Percentiles rank a stretch among this genome's conserved stretches.
phyloP scores from a whole-genome alignment of 2,113 vertebrate genomes.

The Zootoca vivipara region DNA sequence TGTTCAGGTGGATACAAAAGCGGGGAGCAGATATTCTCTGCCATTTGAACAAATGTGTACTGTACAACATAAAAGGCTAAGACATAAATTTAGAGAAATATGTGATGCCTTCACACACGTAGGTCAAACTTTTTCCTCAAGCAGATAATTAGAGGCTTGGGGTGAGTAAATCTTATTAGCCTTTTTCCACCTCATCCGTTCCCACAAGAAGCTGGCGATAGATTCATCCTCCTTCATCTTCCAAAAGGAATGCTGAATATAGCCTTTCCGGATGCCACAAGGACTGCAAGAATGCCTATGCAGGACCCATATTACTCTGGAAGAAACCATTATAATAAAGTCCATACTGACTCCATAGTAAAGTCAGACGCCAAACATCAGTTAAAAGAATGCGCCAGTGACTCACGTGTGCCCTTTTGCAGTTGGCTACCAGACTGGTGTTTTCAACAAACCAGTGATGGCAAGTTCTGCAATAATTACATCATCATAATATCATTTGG shows the following conservation, averaged over 20 bases:
- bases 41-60: constrained; percentile 72
- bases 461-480: background rate
- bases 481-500: background rate
- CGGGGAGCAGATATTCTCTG: constrained; percentile 68
- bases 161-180: constrained; percentile 83
- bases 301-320: background rate
- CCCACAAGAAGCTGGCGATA: constrained; percentile 64
- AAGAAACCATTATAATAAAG: background rate
- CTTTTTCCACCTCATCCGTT: constrained; percentile 72
- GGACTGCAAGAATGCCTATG: background rate
- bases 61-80: constrained; percentile 72
- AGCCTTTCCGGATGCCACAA: constrained; percentile 38
- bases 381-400: background rate
- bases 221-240: constrained; percentile 50
- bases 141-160: constrained; percentile 80
- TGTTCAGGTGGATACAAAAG: constrained; percentile 66
- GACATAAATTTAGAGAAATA: constrained; percentile 80
- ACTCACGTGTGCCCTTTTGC: background rate
- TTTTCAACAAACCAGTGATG: background rate
- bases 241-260: constrained; percentile 25
- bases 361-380: background rate
- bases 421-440: background rate
- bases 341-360: background rate
- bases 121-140: constrained; percentile 82
- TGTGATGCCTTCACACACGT: constrained; percentile 74